phyloP scores from a whole-genome alignment of 2,113 vertebrate genomes.

The Aegotheles bennettii region DNA sequence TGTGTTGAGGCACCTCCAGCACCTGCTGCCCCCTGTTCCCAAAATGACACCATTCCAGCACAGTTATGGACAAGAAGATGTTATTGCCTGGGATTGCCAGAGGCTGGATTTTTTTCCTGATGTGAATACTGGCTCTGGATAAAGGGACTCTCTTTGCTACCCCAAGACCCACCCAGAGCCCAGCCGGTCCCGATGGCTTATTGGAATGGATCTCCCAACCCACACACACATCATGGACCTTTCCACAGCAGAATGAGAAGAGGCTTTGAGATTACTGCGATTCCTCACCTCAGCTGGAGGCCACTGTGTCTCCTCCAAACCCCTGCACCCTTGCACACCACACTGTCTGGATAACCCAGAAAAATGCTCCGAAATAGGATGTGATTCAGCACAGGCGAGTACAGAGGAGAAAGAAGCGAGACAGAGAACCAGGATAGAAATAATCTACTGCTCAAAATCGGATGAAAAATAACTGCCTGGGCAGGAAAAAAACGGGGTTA shows the following conservation, averaged over 20 bases:
- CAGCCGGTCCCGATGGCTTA: neutral
- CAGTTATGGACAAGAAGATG: neutral
- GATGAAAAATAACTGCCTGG: neutral
- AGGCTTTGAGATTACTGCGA: neutral
- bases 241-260: neutral
- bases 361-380: slow-evolving; percentile 12
- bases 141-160: neutral
- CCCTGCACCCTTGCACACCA: neutral
- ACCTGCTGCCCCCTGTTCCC: neutral
- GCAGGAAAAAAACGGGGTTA: neutral
- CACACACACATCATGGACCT: neutral
- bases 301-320: neutral
- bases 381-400: neutral
- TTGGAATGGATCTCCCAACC: neutral
- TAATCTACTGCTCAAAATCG: slow-evolving; percentile 1
- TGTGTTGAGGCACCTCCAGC: neutral
- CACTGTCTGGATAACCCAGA: slow-evolving; percentile 18
- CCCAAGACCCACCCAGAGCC: neutral
- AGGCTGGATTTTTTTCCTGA: neutral
- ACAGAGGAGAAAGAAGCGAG: neutral
- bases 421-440: neutral
- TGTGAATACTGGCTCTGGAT: neutral
- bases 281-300: neutral
- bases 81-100: neutral
- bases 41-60: neutral